Base-by-base conservation (phyloP, 2,113 vertebrate genomes). In the Psettodes erumei region DNA sequence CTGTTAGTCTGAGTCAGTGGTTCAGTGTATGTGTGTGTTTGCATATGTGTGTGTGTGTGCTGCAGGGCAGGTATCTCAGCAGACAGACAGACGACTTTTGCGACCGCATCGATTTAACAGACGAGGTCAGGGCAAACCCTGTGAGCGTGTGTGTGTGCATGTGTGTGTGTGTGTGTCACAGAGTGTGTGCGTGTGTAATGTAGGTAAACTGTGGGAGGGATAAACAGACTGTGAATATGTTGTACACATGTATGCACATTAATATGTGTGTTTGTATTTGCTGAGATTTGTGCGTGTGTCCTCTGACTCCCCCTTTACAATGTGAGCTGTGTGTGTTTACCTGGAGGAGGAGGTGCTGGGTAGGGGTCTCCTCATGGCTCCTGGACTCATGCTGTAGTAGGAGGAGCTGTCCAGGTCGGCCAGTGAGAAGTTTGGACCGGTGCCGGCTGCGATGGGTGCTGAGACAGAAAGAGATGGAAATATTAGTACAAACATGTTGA, bases 321-420 rank as follows among this genome's bases (percentile, higher is more conserved):
- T 7, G 16, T 43, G 40, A 16, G 19, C 40, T 71, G 50, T 64
- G 56, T 64, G 50, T 35, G 27, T 19, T 7, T 93, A 94, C 94
- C 94, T 93, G 91, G 96, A 98, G 70, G 98, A 99, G 77, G 98
- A 99, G 85, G 97, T 99, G 91, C 96, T 97, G 84, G 98, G 98
- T 64, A 99, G 92, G 37, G 98, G 98, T 89, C 97, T 95, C 92
- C 97, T 97, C 97, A 99, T 98, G 74, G 98, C 96, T 93, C 98
- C 98, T 23, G 98, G 97, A 88, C 98, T 99, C 97, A 99, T 98
- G 94, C 97, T 98, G 95, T 99, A 99, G 93, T 99, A 99, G 45
- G 98, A 98, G 88, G 98, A 98, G 94, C 96, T 97, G 95, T 99
- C 98, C 95, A 99, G 94, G 93, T 99, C 97, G 15, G 97, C 97